Evolutionary conservation across 2,113 vertebrate genomes (phyloP), one percentile per base, ranked within the genome.

Genomic region (Clarias gariepinus): DNA sequence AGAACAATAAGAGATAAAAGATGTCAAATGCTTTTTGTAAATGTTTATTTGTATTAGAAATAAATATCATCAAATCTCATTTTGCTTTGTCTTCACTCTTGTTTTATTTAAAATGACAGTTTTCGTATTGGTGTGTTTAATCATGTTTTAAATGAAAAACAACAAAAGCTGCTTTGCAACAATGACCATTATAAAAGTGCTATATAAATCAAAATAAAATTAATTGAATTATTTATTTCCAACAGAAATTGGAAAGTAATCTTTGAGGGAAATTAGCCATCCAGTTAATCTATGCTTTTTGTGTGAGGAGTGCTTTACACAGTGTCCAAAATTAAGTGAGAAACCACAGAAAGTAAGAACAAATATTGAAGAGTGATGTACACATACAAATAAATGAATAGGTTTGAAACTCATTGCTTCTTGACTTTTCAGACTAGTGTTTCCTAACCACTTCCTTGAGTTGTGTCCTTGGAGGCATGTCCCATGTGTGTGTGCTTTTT

Each of bases 31-130:
- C 5, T 80, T 36, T 80, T 60, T 33, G 18, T 60, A 23, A 80
- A 80, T 58, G 53, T 88, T 78, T 87, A 81, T 74, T 80, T 80
- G 63, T 73, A 13, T 36, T 15, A 55, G 52, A 36, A 86, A 86
- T 88, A 83, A 87, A 89, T 60, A 1, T n/a, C 69, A 71, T 19
- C 47, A 18, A 28, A 33, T 80, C 47, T 30, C 61, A 19, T 53
- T 61, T 77, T 77, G 3, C 25, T 60, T 66, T 33, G 66, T 85
- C 47, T 33, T 81, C 19, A 58, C 16, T 69, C 16, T 28, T 3
- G 15, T 63, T 63, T 69, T 16, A 69, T 19, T 33, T 2, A 9
- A 47, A 47, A 47, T 47, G 47, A 47, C 47, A 47, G 47, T 47
- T 47, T 47, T 47, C 8, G 47, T 47, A 47, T 47, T 47, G 0